Base-by-base conservation (phyloP, 35 echinoderm and acorn worm species). In the Nesometra sesokonis region DNA sequence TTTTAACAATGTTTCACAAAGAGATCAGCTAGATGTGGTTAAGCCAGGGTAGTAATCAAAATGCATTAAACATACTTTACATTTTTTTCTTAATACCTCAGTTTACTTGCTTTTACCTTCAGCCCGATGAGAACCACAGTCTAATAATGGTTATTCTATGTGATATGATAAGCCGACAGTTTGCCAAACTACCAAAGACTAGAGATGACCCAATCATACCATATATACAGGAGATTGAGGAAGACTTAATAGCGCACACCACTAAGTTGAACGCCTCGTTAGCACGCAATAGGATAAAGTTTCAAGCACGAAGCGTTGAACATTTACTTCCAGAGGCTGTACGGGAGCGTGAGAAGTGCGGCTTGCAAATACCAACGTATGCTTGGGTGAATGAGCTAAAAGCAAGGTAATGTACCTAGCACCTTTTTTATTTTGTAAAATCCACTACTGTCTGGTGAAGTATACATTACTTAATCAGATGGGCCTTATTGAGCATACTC, bases 61-160 rank as follows among this genome's bases (percentile, higher is more conserved):
- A 7, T 4, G 38, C 52, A 11, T 67, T 67, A 67, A 1, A 11
- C 0, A 11, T 67, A 67, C 23, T 11, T 67, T 7, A 43, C 38
- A 43, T 67, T 67, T 67, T 27, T 17, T 67, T 11, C 7, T 67
- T 67, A 2, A 67, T 67, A 2, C 7, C 52, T 67, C 15, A 21
- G 7, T 8, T 34, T 76, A 33, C 34, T 92, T 38, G 47, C 47
- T 91, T 36, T 77, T n/a, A n/a, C n/a, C 40, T 30, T 21, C 78
- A 99, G 96, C 86, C 92, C 52, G 96, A 91, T 80, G 96, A 94
- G 46, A 99, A 94, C 77, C 96, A 94, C 77, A 35, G 78, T 31
- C 46, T 93, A 27, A 92, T 93, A 34, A 94, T 99, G 96, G 96
- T 99, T 15, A 99, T 97, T 32, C 90, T 99, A 13, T 93, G 92